Conservation (phyloP, 2,888 invertebrate species). For the Hirtodrosophila cameraria region DNA sequence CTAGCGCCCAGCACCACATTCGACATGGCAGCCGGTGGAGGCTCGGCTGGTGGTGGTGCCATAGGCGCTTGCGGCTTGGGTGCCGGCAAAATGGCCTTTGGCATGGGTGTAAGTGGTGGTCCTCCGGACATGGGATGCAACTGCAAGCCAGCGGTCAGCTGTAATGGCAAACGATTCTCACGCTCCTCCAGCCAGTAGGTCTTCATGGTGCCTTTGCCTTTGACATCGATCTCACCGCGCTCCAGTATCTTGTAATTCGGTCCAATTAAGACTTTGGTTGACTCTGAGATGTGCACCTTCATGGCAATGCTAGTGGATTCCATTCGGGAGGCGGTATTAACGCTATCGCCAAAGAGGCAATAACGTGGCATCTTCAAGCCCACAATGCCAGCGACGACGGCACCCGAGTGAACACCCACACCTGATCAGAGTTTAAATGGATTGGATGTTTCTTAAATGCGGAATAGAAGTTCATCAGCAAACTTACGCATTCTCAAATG, state of each 20-base stretch:
- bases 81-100: constrained; percentile 54
- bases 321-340: constrained; percentile 96
- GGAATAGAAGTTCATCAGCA: no score
- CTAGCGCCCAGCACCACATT: constrained; percentile 61
- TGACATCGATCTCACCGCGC: constrained; percentile 93
- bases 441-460: neutral
- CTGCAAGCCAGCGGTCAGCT: constrained; percentile 71
- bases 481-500: constrained; percentile 89
- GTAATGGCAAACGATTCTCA: constrained; percentile 87
- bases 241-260: constrained; percentile 90
- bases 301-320: constrained; percentile 96
- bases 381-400: constrained; percentile 96
- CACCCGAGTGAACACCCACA: constrained; percentile 95
- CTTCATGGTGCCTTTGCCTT: constrained; percentile 96
- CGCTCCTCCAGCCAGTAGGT: constrained; percentile 94
- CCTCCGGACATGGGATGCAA: constrained; percentile 69
- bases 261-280: constrained; percentile 91
- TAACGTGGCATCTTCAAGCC: constrained; percentile 94
- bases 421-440: constrained; percentile 26
- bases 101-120: constrained; percentile 33
- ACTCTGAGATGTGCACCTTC: constrained; percentile 97
- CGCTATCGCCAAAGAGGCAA: constrained; percentile 92
- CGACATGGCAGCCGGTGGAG: constrained; percentile 35
- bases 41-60: constrained; percentile 23
- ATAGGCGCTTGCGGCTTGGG: constrained; percentile 32